Conservation (phyloP, 2,113 vertebrate genomes). For the Amblyopsis rosae region DNA sequence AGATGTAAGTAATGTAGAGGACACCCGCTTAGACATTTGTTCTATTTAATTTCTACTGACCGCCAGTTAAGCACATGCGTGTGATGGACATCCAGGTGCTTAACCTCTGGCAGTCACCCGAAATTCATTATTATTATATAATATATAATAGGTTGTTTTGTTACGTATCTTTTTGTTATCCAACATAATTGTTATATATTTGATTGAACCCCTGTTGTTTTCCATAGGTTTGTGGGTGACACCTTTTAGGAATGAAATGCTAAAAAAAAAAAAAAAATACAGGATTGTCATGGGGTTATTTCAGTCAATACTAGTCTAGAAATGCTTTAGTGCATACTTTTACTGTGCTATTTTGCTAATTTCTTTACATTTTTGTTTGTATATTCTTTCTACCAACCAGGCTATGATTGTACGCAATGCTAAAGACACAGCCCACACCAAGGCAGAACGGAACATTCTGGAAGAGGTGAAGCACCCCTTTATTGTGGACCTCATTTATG, state of each 20-base stretch:
- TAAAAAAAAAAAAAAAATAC: too few species aligned
- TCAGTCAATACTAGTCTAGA: too few species aligned
- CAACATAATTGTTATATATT: background rate
- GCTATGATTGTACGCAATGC: conserved; percentile 99
- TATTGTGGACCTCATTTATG: conserved; percentile 98
- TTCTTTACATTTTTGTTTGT: background rate
- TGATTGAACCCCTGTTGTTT: background rate
- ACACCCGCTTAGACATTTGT: background rate
- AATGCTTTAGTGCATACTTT: background rate
- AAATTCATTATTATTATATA: too few species aligned
- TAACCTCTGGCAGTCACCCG: too few species aligned
- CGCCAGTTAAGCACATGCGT: too few species aligned
- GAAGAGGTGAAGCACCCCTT: conserved; percentile 99
- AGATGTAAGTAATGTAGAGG: background rate
- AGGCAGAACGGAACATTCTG: conserved; percentile 98
- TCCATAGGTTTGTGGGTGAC: background rate
- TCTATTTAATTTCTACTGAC: too few species aligned
- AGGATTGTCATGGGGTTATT: too few species aligned
- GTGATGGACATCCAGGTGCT: too few species aligned
- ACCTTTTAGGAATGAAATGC: too few species aligned
- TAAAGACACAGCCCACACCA: conserved; percentile 98
- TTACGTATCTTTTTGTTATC: background rate
- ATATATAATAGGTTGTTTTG: too few species aligned
- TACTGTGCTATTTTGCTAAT: conserved; percentile 5
- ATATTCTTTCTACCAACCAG: conserved; percentile 62